Evolutionary conservation across 2,797 vertebrate species (phyloP).

Genomic region (Schizothorax lantsangensis): DNA sequence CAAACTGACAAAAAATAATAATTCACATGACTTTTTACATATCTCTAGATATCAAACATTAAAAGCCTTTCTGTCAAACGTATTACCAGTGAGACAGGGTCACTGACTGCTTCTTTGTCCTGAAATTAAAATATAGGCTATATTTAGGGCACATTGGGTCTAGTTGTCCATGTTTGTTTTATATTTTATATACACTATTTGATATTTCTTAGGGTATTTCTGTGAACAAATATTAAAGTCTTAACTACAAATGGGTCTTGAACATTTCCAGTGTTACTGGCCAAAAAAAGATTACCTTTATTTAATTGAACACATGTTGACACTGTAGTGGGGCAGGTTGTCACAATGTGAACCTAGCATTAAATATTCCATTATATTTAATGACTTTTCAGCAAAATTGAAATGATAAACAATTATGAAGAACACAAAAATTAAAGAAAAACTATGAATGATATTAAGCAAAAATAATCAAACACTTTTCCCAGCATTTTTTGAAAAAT

Average conservation of each 20-base stretch:
- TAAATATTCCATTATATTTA: not conserved
- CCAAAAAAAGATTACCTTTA: not conserved
- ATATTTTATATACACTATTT: not conserved
- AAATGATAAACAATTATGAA: not conserved
- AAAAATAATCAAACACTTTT: not conserved
- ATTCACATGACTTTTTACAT: constrained; percentile 36
- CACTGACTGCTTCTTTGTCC: constrained; percentile 44
- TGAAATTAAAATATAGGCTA: constrained; percentile 46
- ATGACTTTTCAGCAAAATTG: not conserved
- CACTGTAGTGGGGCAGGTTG: not conserved
- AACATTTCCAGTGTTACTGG: not conserved
- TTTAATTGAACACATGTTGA: not conserved
- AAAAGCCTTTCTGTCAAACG: constrained; percentile 43
- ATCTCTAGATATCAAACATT: constrained; percentile 52
- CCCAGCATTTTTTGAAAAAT: not conserved
- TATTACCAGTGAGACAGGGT: constrained; percentile 48
- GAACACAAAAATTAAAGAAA: not conserved
- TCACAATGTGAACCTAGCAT: not conserved
- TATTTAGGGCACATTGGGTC: constrained; percentile 7
- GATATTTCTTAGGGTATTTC: not conserved
- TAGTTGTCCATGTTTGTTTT: not conserved
- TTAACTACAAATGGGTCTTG: not conserved
- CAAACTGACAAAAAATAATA: not conserved
- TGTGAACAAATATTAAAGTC: not conserved
- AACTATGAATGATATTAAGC: not conserved